Percentiles rank a stretch among this genome's conserved stretches.
phyloP scores from a whole-genome alignment of 2,888 invertebrate species.

The Empis livida region DNA sequence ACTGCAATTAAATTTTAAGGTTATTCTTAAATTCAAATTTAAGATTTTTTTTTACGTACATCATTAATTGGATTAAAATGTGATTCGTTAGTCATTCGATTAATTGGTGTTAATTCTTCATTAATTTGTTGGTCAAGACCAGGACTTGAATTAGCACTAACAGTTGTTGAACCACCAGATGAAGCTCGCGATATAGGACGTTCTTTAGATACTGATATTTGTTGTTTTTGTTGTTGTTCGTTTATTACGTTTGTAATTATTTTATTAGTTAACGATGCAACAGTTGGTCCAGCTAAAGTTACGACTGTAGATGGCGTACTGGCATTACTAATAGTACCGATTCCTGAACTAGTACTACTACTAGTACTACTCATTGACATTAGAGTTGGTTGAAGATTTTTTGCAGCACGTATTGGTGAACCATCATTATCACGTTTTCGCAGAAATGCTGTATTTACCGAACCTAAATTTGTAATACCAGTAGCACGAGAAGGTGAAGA shows the following conservation, averaged over 20 bases:
- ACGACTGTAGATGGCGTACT: conserved; percentile 7
- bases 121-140: conserved; percentile 46
- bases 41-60: conserved; percentile 16
- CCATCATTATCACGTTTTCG: conserved; percentile 73
- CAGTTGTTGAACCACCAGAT: conserved; percentile 65
- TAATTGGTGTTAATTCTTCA: conserved; percentile 22
- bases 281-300: conserved; percentile 15
- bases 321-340: conserved; percentile 15
- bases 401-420: conserved; percentile 50
- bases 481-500: not conserved
- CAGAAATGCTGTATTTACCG: conserved; percentile 46
- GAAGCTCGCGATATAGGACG: conserved; percentile 34
- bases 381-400: conserved; percentile 41
- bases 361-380: conserved; percentile 24
- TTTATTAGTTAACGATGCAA: conserved; percentile 23
- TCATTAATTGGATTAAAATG: conserved; percentile 36
- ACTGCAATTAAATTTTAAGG: conserved; percentile 12
- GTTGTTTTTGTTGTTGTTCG: not conserved
- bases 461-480: conserved; percentile 12
- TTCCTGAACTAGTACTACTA: conserved; percentile 12
- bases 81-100: conserved; percentile 24
- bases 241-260: conserved; percentile 8
- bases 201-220: not conserved
- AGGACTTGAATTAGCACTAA: conserved; percentile 75
- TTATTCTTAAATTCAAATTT: too few relatives aligned